Percentiles rank a stretch among this genome's conserved stretches.
These are phyloP conservation scores for Montipora capitata DNA, from an alignment of 92 coral and sea anemone species.

Conservation along the genomic window DNA sequence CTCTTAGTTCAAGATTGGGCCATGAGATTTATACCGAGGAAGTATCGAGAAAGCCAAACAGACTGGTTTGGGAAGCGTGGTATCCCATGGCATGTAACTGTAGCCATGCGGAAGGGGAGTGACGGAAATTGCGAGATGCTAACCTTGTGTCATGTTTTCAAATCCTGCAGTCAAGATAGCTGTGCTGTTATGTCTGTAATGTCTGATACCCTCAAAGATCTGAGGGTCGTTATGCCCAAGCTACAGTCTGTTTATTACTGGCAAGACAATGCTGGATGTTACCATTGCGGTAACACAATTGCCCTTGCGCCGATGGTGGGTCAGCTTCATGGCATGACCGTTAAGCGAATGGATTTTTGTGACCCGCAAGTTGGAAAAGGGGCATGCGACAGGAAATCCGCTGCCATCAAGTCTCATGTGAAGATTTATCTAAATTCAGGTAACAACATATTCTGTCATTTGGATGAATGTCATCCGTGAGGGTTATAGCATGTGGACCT, in stretches of 20 bases:
- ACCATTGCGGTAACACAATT: conserved; percentile 31
- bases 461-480: conserved; percentile 10
- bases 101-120: conserved; percentile 16
- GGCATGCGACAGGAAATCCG: conserved; percentile 1
- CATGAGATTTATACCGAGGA: conserved; percentile 2
- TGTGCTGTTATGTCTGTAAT: conserved; percentile 20
- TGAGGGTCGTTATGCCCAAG: conserved; percentile 16
- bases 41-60: conserved; percentile 5
- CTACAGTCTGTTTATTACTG: conserved; percentile 1
- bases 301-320: neutral
- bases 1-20: conserved; percentile 9
- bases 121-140: conserved; percentile 9
- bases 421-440: conserved; percentile 36
- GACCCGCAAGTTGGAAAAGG: conserved; percentile 27
- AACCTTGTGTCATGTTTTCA: conserved; percentile 12
- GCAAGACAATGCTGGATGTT: conserved; percentile 39
- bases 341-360: conserved; percentile 31
- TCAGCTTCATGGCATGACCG: neutral
- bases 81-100: conserved; percentile 19
- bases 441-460: conserved; percentile 15
- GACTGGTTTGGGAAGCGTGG: conserved; percentile 23
- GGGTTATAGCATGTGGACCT: conserved; percentile 13
- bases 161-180: conserved; percentile 23
- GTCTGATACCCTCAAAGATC: conserved; percentile 14
- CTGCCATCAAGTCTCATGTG: conserved; percentile 8